Conservation (phyloP, 2,797 vertebrate species). For the Calcarius lapponicus region DNA sequence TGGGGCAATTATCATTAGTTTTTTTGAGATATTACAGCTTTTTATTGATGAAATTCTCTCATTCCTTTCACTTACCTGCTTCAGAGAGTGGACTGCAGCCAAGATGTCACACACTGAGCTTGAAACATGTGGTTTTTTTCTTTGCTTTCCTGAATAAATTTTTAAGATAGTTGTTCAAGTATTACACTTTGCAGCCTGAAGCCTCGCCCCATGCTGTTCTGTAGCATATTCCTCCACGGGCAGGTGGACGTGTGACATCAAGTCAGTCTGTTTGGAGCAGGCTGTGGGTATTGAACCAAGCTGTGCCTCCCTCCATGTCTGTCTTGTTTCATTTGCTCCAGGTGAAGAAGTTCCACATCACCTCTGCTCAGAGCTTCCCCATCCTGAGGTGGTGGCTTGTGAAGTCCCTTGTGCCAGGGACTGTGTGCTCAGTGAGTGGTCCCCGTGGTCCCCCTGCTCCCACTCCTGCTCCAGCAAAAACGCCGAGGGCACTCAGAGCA, state of each 20-base stretch:
- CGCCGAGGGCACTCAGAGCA: constrained; percentile 88
- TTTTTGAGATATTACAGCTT: not conserved
- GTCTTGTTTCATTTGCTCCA: constrained; percentile 64
- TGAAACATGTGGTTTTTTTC: not conserved
- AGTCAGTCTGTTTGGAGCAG: not conserved
- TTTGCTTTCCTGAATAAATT: not conserved
- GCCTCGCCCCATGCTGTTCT: not conserved
- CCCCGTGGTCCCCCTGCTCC: constrained; percentile 89
- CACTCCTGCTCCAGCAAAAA: constrained; percentile 88
- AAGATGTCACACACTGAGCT: not conserved
- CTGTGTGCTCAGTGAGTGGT: constrained; percentile 90
- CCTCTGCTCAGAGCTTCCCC: constrained; percentile 79
- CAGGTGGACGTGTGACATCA: not conserved
- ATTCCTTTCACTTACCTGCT: not conserved
- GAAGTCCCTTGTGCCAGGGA: constrained; percentile 87
- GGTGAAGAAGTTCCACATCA: constrained; percentile 78
- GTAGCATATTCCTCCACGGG: not conserved
- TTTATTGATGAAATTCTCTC: not conserved
- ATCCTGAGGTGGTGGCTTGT: constrained; percentile 75
- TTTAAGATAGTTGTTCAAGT: not conserved
- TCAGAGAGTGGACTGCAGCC: not conserved
- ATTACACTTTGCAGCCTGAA: not conserved
- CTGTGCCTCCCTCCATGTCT: not conserved
- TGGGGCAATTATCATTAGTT: not conserved
- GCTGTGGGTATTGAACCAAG: not conserved